Conservation (phyloP, 2,888 invertebrate genomes). For the Orthosia gothica region DNA sequence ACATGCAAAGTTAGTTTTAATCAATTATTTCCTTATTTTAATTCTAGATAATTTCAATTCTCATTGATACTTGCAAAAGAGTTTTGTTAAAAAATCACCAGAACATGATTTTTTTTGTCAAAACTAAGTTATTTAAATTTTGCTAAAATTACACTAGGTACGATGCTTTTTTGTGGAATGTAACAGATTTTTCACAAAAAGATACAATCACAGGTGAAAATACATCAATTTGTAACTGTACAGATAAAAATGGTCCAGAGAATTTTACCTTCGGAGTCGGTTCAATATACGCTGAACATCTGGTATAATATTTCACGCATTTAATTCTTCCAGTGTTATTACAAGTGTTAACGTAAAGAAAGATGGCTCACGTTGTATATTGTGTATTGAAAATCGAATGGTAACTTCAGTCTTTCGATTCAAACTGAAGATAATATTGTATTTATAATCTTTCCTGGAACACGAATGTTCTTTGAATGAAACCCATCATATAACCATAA, state of each 20-base stretch:
- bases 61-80: too few species aligned
- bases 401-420: conserved; percentile 1
- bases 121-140: too few species aligned
- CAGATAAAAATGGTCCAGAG: conserved; percentile 18
- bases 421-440: not conserved
- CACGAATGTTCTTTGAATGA: too few species aligned
- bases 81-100: too few species aligned
- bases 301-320: conserved; percentile 49
- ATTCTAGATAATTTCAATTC: too few species aligned
- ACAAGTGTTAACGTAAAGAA: conserved; percentile 35
- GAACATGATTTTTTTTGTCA: too few species aligned
- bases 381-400: conserved; percentile 9
- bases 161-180: not conserved
- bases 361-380: conserved; percentile 23
- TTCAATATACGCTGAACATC: conserved; percentile 41
- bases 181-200: not conserved
- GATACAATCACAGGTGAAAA: conserved; percentile 15
- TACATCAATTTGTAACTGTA: conserved; percentile 12
- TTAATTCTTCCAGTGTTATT: conserved; percentile 38
- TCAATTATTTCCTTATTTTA: too few species aligned
- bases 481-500: too few species aligned
- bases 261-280: conserved; percentile 19
- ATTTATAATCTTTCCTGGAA: not conserved
- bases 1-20: too few species aligned
- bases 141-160: too few species aligned